These are phyloP conservation scores for Hirudinaria manillensis DNA, from an alignment of 2,888 invertebrate genomes.

Conservation along the genomic window DNA sequence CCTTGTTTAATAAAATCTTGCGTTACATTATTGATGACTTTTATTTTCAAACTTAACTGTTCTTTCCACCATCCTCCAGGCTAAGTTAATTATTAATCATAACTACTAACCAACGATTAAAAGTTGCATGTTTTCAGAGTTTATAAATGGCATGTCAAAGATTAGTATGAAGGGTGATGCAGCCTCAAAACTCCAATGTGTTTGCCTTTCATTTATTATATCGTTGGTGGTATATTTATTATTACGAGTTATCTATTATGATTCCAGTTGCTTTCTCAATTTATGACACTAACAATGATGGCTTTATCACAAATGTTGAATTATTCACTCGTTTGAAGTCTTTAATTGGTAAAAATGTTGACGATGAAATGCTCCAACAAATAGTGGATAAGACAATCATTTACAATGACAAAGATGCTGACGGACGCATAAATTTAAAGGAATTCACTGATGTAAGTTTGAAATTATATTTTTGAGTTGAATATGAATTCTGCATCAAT, in stretches of 20 bases:
- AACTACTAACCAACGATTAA: background rate
- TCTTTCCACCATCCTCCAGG: no score
- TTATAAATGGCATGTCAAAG: conserved; percentile 24
- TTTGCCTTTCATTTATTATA: background rate
- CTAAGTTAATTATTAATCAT: background rate
- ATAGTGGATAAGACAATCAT: conserved; percentile 40
- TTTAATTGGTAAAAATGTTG: conserved; percentile 40
- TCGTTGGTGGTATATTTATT: background rate
- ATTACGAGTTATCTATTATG: no score
- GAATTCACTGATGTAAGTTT: conserved; percentile 33
- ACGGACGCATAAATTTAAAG: conserved; percentile 33
- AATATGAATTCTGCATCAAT: background rate
- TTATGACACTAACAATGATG: conserved; percentile 35
- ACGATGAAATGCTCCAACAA: conserved; percentile 41
- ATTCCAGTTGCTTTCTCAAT: conserved; percentile 34
- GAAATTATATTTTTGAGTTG: background rate
- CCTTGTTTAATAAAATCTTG: no score
- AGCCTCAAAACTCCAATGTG: conserved; percentile 23
- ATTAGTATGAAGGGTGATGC: conserved; percentile 26
- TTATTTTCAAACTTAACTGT: no score
- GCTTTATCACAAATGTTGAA: conserved; percentile 34
- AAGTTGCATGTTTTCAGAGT: conserved; percentile 17
- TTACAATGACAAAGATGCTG: conserved; percentile 37
- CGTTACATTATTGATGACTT: no score
- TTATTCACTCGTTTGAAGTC: conserved; percentile 36